Base-by-base conservation (phyloP, 2,797 vertebrate genomes). In the Acomys russatus region DNA sequence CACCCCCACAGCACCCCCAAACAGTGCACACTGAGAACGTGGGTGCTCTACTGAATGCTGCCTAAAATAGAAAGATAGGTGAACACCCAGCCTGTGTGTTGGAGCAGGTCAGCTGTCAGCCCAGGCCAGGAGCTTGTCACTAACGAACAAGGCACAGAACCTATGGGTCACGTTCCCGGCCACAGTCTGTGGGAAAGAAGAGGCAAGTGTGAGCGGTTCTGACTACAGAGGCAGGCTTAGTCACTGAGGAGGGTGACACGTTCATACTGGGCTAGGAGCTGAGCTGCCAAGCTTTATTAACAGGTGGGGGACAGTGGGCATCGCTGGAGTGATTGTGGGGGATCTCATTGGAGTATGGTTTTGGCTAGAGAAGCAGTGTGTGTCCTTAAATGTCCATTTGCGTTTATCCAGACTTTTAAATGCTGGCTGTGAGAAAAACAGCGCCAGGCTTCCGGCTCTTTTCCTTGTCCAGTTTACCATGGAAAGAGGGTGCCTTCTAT, bases 381-480 rank as follows among this genome's bases (percentile, higher is more conserved):
- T 3, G 6, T 85, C 94, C 86, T n/a, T 85, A 88, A 80, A 14
- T 51, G 66, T 76, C 44, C 9, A 15, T 3, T 87, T 82, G 56
- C 49, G 73, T 82, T 92, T 3, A 23, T 90, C 35, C 80, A 68
- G 70, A 33, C 51, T 91, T 90, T 73, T 85, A 51, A 79, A 38
- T 76, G 9, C 51, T 70, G 70, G 22, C 63, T 85, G 0, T 82
- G 44, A 54, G 87, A 10, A 76, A 44, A 94, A 54, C 15, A 66
- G n/a, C 49, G 76, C 38, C 1, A 15, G 56, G 78, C 44, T 82
- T 95, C 23, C 4, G 88, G 30, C 86, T 85, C 38, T 85, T 90
- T 63, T 64, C 80, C 3, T 4, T 5, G 0, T 87, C 4, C 0
- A 54, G 9, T 49, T 95, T 82, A 61, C 92, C 51, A 78, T 93